Base-by-base conservation (phyloP, 2,888 invertebrate genomes). In the Sphaeridia pumilis region DNA sequence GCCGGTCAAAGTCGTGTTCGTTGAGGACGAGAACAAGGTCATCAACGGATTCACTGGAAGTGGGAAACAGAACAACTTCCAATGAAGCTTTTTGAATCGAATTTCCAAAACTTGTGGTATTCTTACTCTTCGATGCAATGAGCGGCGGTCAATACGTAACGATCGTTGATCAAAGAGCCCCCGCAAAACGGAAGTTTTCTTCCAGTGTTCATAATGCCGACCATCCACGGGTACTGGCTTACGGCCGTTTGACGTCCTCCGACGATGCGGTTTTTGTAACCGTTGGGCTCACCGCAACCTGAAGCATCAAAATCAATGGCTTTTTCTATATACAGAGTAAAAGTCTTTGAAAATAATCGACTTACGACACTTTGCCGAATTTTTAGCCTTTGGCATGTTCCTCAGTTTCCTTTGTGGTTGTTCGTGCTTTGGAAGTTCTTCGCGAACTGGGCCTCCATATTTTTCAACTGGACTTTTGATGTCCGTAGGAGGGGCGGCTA, bases 81-180 rank as follows among this genome's bases (percentile, higher is more conserved):
- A n/a, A n/a, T n/a, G n/a, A n/a, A n/a, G n/a, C n/a, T n/a, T n/a
- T n/a, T n/a, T n/a, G n/a, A n/a, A n/a, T n/a, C n/a, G n/a, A n/a
- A n/a, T n/a, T n/a, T n/a, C n/a, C n/a, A n/a, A n/a, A n/a, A n/a
- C n/a, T n/a, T n/a, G n/a, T n/a, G 31, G 14, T 46, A 21, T 27
- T 25, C 41, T 45, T 46, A 83, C 83, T 85, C 83, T 68, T 79
- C 87, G 56, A 89, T 84, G 66, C 87, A 87, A 70, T 87, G 87
- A 0, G 82, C 82, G 0, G 87, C 87, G 0, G 86, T 87, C 46
- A 86, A 65, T 22, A 85, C 72, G 67, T 84, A 84, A 41, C 60
- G 34, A 67, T 82, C 81, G 67, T 81, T 84, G 64, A 67, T 66
- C 58, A 88, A 75, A 72, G 85, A 84, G 43, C 87, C 88, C 14